Evolutionary conservation across 2,888 invertebrate genomes (phyloP), one percentile per base, ranked within the genome.

Genomic region (Hydropsyche betteni): DNA sequence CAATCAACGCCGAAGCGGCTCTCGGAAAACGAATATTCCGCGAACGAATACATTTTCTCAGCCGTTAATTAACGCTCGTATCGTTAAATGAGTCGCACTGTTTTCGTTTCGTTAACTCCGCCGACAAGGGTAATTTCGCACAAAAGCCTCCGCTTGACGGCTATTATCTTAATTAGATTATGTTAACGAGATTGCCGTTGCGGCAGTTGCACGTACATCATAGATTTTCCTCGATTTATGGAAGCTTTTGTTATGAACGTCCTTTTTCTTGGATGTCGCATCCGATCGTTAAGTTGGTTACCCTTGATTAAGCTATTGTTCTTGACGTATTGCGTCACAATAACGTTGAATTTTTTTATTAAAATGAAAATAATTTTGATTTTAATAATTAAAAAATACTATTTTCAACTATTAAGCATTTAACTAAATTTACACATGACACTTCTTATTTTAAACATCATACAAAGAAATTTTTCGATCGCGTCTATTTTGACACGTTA

Each of bases 81-180:
- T 58, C 58, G 58, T 58, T 58, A 58, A 58, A 58, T 58, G 58
- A 58, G 16, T 58, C 58, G 58, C 58, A 24, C 58, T 58, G 58
- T 58, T 58, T 58, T 58, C 58, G 24, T 58, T 58, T 58, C 58
- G 58, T 58, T 58, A 58, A 58, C 58, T 58, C 24, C 16, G 14
- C 58, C 24, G 58, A 24, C 58, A 24, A 16, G 58, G 58, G 58
- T 58, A 58, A 58, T 58, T 58, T 58, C 16, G 58, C 24, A 24
- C 58, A 58, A 58, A 44, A 58, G 58, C 58, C 58, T 58, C 24
- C 58, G 24, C 58, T 14, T 58, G 24, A 58, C 58, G 24, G 58
- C 58, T 58, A 58, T 58, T 58, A 58, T 58, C 58, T 58, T 58
- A 58, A 58, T 58, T 58, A 58, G 58, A 58, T 58, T 58, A 58